Evolutionary conservation across 2,113 vertebrate species (phyloP).

Genomic region (Tyto alba): DNA sequence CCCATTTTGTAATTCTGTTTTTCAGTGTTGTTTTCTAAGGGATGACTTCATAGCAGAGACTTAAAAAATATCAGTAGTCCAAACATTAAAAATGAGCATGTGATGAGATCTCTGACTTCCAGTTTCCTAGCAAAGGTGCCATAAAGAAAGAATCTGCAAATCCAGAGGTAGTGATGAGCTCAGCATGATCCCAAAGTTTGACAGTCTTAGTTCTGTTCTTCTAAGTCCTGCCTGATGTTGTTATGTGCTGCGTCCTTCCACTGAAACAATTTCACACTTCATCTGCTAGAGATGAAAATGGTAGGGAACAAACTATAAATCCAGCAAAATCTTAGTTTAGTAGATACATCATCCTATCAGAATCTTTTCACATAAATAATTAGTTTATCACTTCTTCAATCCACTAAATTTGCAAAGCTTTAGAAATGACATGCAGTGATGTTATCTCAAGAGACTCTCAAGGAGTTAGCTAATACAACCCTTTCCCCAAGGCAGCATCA

Average conservation of each 20-base stretch:
- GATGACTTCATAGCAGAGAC: neutral
- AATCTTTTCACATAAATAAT: constrained; percentile 25
- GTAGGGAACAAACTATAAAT: constrained; percentile 57
- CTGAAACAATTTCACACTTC: constrained; percentile 63
- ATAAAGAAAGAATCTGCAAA: neutral
- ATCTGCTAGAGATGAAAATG: constrained; percentile 55
- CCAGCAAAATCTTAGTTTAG: neutral
- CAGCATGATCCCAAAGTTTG: neutral
- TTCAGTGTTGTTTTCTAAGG: neutral
- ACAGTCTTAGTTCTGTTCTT: neutral
- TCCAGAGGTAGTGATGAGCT: neutral
- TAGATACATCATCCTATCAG: constrained; percentile 24
- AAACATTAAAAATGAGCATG: neutral
- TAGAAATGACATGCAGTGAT: neutral
- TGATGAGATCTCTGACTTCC: neutral
- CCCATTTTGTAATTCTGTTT: neutral
- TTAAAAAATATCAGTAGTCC: neutral
- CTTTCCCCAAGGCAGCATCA: neutral
- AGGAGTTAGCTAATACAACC: neutral
- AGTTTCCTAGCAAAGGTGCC: neutral
- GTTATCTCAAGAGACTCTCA: neutral
- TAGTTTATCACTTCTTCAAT: constrained; percentile 22
- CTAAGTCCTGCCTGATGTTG: neutral
- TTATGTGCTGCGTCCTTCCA: constrained; percentile 7
- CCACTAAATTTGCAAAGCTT: neutral